These are phyloP conservation scores for Lycocerus yunnanus DNA, from an alignment of 2,888 invertebrate species.

Conservation along the genomic window DNA sequence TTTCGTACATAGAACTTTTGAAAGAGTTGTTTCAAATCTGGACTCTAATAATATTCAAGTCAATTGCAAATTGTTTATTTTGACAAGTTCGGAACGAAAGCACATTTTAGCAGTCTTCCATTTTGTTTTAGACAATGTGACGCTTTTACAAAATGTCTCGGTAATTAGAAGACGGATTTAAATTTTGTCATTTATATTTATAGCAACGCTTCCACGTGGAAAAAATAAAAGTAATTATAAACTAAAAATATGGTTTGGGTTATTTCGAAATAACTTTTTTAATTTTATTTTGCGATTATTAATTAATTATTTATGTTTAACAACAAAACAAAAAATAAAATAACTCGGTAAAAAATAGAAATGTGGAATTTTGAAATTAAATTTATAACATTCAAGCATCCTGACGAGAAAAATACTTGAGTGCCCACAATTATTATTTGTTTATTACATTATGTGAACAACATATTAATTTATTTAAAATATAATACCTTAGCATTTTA, in stretches of 20 bases:
- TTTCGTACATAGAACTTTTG: too few relatives aligned
- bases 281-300: not conserved
- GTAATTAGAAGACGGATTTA: not conserved
- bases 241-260: not conserved
- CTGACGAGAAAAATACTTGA: too few relatives aligned
- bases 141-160: not conserved
- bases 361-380: not conserved
- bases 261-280: not conserved
- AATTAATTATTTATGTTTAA: too few relatives aligned
- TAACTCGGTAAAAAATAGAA: not conserved
- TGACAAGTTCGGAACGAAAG: not conserved
- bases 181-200: not conserved
- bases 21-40: too few relatives aligned
- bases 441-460: too few relatives aligned
- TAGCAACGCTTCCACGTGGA: not conserved
- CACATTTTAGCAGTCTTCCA: not conserved
- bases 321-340: too few relatives aligned
- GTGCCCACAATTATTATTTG: too few relatives aligned
- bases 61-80: too few relatives aligned
- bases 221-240: not conserved
- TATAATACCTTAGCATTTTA: too few relatives aligned
- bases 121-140: not conserved
- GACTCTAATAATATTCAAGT: too few relatives aligned
- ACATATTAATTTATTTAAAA: too few relatives aligned
- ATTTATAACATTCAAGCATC: not conserved